Evolutionary conservation across 2,113 vertebrate genomes (phyloP).

Genomic region (Gasterosteus nipponicus): DNA sequence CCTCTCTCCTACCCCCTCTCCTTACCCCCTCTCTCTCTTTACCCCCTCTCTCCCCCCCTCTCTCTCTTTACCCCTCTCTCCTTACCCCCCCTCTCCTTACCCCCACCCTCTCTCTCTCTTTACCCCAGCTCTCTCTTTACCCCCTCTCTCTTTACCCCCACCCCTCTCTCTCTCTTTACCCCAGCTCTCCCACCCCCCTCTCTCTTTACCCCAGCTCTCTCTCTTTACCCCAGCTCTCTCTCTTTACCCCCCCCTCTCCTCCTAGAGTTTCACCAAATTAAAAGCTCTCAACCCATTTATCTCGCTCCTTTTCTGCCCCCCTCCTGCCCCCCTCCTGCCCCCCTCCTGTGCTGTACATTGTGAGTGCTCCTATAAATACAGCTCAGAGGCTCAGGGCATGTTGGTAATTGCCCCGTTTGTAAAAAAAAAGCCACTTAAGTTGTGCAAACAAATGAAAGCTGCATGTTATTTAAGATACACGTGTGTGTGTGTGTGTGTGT

Average conservation of each 20-base stretch:
- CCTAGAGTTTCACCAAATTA: constrained; percentile 48
- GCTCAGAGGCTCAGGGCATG: constrained; percentile 25
- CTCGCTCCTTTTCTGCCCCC: background rate
- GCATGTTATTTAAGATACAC: background rate
- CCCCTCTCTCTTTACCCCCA: background rate
- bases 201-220: background rate
- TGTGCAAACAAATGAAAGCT: constrained; percentile 17
- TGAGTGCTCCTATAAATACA: constrained; percentile 25
- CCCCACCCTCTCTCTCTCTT: constrained; percentile 32
- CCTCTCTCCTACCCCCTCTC: background rate
- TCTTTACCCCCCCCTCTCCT: constrained; percentile 20
- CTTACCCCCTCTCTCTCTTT: background rate
- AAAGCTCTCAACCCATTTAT: constrained; percentile 27
- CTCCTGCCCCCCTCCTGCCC: background rate
- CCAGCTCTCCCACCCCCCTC: too few species aligned
- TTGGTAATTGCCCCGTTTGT: constrained; percentile 54
- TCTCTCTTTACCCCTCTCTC: constrained; percentile 16
- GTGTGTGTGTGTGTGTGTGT: background rate
- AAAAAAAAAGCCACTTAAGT: constrained; percentile 47
- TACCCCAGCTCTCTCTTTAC: constrained; percentile 52
- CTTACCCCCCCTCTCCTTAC: constrained; percentile 56
- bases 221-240: constrained; percentile 35
- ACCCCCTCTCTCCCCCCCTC: background rate
- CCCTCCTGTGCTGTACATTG: background rate
- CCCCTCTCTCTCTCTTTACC: background rate